Percentiles rank a stretch among this genome's conserved stretches.
Evolutionary conservation across 2,113 vertebrate species (phyloP).

Genomic region (Rhinogobius similis): DNA sequence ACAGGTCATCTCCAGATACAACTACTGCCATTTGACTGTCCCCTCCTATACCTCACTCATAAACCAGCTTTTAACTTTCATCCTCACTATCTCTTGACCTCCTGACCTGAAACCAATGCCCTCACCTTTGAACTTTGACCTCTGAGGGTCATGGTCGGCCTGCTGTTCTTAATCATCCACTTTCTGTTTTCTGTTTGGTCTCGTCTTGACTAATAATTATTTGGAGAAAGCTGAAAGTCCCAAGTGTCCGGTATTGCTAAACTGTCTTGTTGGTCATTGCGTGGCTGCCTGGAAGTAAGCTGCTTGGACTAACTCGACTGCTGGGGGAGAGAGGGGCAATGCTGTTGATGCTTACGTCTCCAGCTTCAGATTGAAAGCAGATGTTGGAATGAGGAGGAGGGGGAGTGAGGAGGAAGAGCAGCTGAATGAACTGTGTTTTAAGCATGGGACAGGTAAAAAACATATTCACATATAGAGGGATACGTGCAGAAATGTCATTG

Average conservation of each 20-base stretch:
- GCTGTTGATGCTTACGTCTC: slow-evolving; percentile 54
- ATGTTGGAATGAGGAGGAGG: slow-evolving; percentile 53
- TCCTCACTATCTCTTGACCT: slow-evolving; percentile 84
- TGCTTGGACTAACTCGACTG: slow-evolving; percentile 7
- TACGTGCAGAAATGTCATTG: slow-evolving; percentile 8
- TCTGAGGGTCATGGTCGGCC: slow-evolving; percentile 44
- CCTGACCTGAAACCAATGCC: slow-evolving; percentile 79
- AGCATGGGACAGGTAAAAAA: slow-evolving; percentile 21
- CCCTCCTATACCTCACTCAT: slow-evolving; percentile 80
- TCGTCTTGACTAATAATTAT: background rate
- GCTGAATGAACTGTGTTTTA: slow-evolving; percentile 15
- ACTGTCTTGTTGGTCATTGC: slow-evolving; percentile 21
- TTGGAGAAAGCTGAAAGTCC: background rate
- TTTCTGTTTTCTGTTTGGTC: slow-evolving; percentile 12
- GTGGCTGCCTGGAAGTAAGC: slow-evolving; percentile 45
- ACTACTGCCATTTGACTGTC: slow-evolving; percentile 72
- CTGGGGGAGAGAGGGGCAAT: slow-evolving; percentile 4
- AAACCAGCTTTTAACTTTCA: slow-evolving; percentile 86
- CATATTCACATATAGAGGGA: slow-evolving; percentile 15
- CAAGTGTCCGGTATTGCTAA: slow-evolving; percentile 8
- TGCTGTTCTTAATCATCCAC: slow-evolving; percentile 39
- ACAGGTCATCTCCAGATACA: slow-evolving; percentile 26
- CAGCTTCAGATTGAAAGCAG: slow-evolving; percentile 61
- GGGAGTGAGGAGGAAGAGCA: slow-evolving; percentile 31
- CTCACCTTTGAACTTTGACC: slow-evolving; percentile 55